Evolutionary conservation across 2,113 vertebrate genomes (phyloP).

Genomic region (Monopterus albus): DNA sequence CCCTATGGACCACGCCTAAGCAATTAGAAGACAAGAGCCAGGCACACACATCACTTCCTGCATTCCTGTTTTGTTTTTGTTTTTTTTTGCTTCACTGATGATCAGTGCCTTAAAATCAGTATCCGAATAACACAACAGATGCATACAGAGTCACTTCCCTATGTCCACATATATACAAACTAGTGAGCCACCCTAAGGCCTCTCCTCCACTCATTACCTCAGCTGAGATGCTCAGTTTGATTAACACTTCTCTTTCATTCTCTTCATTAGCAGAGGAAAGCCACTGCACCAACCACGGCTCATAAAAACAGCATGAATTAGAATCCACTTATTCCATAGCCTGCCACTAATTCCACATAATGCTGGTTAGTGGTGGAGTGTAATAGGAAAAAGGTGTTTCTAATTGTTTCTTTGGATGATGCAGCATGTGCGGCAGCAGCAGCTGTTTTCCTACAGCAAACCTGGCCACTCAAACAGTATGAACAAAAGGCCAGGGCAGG

Average conservation of each 20-base stretch:
- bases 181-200: constrained; percentile 53
- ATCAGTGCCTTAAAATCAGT: constrained; percentile 6
- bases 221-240: constrained; percentile 75
- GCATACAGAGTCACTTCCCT: constrained; percentile 7
- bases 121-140: constrained; percentile 19
- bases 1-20: constrained; percentile 28
- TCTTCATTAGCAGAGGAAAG: constrained; percentile 73
- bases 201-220: constrained; percentile 59
- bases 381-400: constrained; percentile 72
- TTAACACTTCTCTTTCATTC: constrained; percentile 77
- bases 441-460: constrained; percentile 63
- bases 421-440: constrained; percentile 22
- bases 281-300: constrained; percentile 45
- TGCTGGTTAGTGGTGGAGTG: constrained; percentile 57
- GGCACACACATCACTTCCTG: constrained; percentile 15
- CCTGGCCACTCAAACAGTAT: constrained; percentile 27
- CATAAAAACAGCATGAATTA: constrained; percentile 67
- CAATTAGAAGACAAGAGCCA: constrained; percentile 52
- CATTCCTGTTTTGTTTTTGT: constrained; percentile 17
- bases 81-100: constrained; percentile 8
- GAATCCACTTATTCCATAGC: constrained; percentile 71
- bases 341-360: constrained; percentile 66
- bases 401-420: constrained; percentile 67
- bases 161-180: constrained; percentile 5
- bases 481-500: constrained; percentile 50